These are phyloP conservation scores for Sinocyclocheilus rhinocerous DNA, from an alignment of 2,113 vertebrate genomes.

Conservation along the genomic window DNA sequence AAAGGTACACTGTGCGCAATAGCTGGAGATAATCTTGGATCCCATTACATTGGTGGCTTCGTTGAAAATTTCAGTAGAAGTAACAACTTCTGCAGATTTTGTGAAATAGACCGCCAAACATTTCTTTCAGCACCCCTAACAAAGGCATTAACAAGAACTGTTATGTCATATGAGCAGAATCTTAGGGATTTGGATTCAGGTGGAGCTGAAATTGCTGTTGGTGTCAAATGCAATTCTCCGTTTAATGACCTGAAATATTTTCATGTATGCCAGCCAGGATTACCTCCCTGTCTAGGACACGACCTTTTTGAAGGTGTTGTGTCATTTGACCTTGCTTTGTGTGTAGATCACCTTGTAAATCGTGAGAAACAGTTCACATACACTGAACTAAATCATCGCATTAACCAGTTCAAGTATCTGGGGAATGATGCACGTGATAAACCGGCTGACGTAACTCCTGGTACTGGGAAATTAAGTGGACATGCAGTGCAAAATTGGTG, in stretches of 20 bases:
- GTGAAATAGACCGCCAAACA: constrained; percentile 32
- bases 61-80: constrained; percentile 37
- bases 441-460: neutral
- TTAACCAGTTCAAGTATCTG: constrained; percentile 27
- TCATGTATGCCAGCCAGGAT: too few relatives aligned
- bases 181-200: neutral
- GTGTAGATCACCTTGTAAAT: constrained; percentile 3
- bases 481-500: neutral
- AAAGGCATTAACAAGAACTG: constrained; percentile 32
- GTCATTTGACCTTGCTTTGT: constrained; percentile 39
- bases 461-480: neutral
- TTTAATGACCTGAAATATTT: constrained; percentile 46
- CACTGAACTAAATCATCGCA: neutral
- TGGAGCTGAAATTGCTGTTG: constrained; percentile 13
- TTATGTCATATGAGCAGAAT: constrained; percentile 12
- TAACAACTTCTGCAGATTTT: constrained; percentile 39
- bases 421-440: neutral
- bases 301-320: neutral
- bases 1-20: constrained; percentile 36
- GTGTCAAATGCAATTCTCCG: constrained; percentile 39
- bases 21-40: constrained; percentile 39
- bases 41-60: constrained; percentile 25
- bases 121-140: constrained; percentile 28
- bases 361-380: constrained; percentile 10
- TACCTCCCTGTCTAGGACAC: neutral